phyloP scores from a whole-genome alignment of 2,888 invertebrate species.

The Schizaphis graminum region DNA sequence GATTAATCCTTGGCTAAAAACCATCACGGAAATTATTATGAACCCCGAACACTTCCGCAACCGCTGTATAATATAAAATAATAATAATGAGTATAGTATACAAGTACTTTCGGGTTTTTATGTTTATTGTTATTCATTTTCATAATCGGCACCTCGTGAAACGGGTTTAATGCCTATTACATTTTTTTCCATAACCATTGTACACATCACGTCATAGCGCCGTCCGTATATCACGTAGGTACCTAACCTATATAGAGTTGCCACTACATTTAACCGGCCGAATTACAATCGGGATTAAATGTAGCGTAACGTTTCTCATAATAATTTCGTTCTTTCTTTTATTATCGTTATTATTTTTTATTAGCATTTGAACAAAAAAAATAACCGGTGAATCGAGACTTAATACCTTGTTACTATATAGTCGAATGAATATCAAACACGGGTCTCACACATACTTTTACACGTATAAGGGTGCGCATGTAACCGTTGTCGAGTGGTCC shows the following conservation, averaged over 20 bases:
- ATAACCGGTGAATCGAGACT: constrained; percentile 49
- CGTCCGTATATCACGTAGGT: not conserved
- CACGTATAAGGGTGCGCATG: not conserved
- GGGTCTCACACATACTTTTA: constrained; percentile 39
- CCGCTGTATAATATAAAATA: not conserved
- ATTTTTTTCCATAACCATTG: not conserved
- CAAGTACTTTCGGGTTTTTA: constrained; percentile 3
- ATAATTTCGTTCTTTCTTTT: constrained; percentile 41
- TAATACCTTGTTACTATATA: constrained; percentile 17
- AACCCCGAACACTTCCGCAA: not conserved
- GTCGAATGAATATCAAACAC: constrained; percentile 33
- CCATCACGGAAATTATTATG: not conserved
- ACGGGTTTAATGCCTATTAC: constrained; percentile 37
- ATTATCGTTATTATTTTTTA: constrained; percentile 55
- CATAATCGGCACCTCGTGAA: constrained; percentile 32
- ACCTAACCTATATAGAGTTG: constrained; percentile 4
- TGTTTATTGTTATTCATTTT: constrained; percentile 36
- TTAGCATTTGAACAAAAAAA: constrained; percentile 51
- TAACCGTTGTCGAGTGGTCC: constrained; percentile 54
- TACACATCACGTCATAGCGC: not conserved
- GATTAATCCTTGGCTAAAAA: constrained; percentile 38
- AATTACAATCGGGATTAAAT: constrained; percentile 62
- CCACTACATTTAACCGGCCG: constrained; percentile 60
- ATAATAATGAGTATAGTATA: not conserved
- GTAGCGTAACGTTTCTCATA: constrained; percentile 60